Evolutionary conservation across 2,888 invertebrate species (phyloP).

Genomic region (Mycalesis mineus): DNA sequence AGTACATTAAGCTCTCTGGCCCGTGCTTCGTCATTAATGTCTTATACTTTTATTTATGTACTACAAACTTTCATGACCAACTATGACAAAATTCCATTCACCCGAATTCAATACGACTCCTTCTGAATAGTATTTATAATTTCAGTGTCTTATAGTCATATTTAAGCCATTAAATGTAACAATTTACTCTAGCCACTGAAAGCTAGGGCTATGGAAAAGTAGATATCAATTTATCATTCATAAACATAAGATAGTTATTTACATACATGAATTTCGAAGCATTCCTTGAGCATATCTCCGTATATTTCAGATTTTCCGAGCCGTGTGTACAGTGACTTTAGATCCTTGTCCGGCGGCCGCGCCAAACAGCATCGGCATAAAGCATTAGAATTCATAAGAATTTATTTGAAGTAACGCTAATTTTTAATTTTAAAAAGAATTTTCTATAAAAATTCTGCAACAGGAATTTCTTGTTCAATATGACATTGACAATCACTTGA

Average conservation of each 20-base stretch:
- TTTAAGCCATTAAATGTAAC: too few relatives aligned
- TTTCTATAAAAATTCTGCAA: neutral
- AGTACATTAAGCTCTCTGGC: too few relatives aligned
- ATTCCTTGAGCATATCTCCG: constrained; percentile 63
- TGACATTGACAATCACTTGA: constrained; percentile 4
- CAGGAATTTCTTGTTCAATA: neutral
- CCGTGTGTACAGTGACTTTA: constrained; percentile 48
- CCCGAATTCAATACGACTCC: too few relatives aligned
- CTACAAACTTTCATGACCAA: too few relatives aligned
- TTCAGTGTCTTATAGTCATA: too few relatives aligned
- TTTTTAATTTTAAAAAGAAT: neutral
- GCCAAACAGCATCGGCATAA: constrained; percentile 47
- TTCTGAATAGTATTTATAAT: too few relatives aligned
- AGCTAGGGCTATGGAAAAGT: neutral
- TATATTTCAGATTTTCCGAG: constrained; percentile 57
- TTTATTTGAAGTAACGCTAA: neutral
- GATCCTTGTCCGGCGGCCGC: constrained; percentile 57
- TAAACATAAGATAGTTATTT: neutral
- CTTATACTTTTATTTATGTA: too few relatives aligned
- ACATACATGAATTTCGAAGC: constrained; percentile 65
- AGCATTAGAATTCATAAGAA: constrained; percentile 6
- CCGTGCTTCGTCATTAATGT: too few relatives aligned
- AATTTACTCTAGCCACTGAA: neutral
- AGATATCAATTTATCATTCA: too few relatives aligned
- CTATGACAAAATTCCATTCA: too few relatives aligned